Conservation (phyloP, 2,113 vertebrate species). For the Peucedramus taeniatus region DNA sequence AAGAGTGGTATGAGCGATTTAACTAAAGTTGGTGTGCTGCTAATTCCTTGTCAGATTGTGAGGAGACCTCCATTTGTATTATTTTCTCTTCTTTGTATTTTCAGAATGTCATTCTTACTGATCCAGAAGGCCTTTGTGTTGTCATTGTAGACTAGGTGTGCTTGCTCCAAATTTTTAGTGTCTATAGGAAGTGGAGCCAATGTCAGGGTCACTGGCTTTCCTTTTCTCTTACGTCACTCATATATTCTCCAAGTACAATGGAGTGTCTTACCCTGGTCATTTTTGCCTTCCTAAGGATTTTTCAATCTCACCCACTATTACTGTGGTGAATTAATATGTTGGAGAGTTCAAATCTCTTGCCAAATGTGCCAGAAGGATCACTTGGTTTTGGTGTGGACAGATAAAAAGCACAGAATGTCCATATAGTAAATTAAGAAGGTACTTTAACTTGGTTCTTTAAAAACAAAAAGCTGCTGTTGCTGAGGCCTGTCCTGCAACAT, state of each 20-base stretch:
- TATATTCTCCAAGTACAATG: not conserved
- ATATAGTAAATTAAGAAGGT: not conserved
- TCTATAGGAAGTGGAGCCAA: not conserved
- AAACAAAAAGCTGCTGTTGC: not conserved
- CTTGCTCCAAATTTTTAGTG: not conserved
- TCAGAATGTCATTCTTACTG: not conserved
- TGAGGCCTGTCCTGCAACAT: not conserved
- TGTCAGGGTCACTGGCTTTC: not conserved
- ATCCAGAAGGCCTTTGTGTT: not conserved
- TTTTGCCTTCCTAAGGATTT: not conserved
- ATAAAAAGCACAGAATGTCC: not conserved
- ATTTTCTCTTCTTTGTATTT: not conserved
- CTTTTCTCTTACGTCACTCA: not conserved
- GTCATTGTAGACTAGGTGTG: not conserved
- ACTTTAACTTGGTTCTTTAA: not conserved
- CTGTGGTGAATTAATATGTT: not conserved
- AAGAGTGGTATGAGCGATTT: fast-evolving
- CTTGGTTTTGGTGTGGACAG: not conserved
- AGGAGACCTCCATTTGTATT: not conserved
- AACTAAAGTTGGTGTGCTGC: not conserved
- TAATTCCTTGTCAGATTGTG: not conserved
- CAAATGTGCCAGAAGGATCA: not conserved
- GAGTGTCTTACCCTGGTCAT: not conserved
- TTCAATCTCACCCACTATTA: not conserved
- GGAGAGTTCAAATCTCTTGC: not conserved